These are phyloP conservation scores for Alces alces DNA, from an alignment of 2,113 vertebrate species.

Conservation along the genomic window DNA sequence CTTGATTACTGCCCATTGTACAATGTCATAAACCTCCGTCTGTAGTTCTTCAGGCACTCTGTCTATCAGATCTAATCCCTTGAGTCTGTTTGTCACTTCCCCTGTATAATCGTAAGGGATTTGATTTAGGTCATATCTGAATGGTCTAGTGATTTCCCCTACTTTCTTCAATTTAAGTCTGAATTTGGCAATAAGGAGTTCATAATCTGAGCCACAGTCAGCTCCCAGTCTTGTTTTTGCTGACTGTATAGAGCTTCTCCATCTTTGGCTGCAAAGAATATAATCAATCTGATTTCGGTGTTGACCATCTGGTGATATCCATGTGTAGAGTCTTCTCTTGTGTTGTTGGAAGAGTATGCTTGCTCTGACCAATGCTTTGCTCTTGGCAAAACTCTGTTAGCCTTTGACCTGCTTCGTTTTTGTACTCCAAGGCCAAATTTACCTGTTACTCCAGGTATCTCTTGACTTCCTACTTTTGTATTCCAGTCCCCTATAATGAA, in stretches of 20 bases:
- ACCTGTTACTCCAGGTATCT: background rate
- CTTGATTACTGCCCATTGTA: background rate
- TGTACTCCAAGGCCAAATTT: background rate
- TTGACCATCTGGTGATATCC: background rate
- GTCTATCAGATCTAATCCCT: background rate
- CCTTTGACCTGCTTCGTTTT: background rate
- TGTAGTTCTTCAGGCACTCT: background rate
- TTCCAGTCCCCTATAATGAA: background rate
- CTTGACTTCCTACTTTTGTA: background rate
- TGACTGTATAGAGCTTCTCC: background rate
- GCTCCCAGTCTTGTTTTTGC: background rate
- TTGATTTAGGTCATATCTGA: background rate
- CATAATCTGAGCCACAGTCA: background rate
- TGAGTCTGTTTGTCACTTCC: background rate
- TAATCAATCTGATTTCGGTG: no score
- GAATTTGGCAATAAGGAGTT: background rate
- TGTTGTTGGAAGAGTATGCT: background rate
- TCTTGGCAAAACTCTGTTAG: background rate
- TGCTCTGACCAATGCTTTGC: background rate
- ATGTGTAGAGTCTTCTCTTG: background rate
- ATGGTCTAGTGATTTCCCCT: background rate
- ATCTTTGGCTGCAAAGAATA: no score
- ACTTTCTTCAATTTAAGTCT: background rate
- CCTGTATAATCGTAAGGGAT: background rate
- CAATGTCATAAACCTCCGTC: accelerated